These are phyloP conservation scores for Poeciliopsis turneri DNA, from an alignment of 2,797 vertebrate genomes.

Conservation along the genomic window DNA sequence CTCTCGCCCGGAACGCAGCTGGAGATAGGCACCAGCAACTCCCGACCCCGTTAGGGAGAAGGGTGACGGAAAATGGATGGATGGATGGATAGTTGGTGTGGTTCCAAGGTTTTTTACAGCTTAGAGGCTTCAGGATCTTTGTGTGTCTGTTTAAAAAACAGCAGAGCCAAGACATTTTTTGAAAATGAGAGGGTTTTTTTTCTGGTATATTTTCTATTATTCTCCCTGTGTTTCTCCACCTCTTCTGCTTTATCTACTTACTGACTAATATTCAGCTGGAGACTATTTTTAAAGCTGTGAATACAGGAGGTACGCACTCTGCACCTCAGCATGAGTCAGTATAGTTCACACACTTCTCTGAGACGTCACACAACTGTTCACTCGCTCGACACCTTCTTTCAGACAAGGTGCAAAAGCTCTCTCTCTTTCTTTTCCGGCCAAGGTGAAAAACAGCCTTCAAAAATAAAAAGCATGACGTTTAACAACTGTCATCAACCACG, in stretches of 20 bases:
- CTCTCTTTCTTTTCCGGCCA: not conserved
- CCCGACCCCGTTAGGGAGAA: no score
- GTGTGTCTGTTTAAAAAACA: slow-evolving; percentile 13
- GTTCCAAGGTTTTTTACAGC: slow-evolving; percentile 36
- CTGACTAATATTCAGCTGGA: slow-evolving; percentile 21
- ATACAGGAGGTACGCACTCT: slow-evolving; percentile 42
- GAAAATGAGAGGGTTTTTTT: not conserved
- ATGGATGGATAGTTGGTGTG: slow-evolving; percentile 52
- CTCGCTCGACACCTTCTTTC: slow-evolving; percentile 18
- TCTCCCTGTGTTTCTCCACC: not conserved
- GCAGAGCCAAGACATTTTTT: not conserved
- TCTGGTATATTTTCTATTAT: not conserved
- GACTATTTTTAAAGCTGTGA: slow-evolving; percentile 74
- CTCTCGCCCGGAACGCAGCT: no score
- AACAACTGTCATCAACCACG: not conserved
- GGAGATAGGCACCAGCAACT: no score
- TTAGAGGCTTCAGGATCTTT: slow-evolving; percentile 9
- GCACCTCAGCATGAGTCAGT: slow-evolving; percentile 40
- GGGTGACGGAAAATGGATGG: no score
- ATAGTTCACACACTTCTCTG: slow-evolving; percentile 11
- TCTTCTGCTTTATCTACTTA: slow-evolving; percentile 1
- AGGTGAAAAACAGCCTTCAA: slow-evolving; percentile 15
- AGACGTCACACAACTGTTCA: slow-evolving; percentile 7
- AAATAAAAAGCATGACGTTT: slow-evolving; percentile 20
- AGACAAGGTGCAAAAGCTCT: slow-evolving; percentile 30